Conservation (phyloP, 2,888 invertebrate species). For the Parascotia fuliginaria region DNA sequence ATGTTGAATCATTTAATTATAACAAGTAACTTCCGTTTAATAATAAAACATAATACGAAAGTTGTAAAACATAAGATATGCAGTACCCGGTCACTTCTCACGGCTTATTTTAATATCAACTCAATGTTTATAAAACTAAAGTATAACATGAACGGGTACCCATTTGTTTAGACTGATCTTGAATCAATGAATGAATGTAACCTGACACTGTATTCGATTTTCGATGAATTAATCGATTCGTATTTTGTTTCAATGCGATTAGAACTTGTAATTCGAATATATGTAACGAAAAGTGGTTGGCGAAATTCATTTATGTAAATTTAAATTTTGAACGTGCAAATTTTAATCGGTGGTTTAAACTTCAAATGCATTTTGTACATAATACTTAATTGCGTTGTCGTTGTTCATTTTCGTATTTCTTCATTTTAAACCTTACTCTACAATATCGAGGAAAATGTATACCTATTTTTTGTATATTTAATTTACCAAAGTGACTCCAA, state of each 20-base stretch:
- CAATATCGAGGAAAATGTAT: too few species aligned
- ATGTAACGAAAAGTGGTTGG: too few species aligned
- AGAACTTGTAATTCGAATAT: background rate
- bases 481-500: too few species aligned
- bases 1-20: constrained; percentile 33
- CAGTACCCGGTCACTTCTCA: constrained; percentile 55
- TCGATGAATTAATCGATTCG: constrained; percentile 34
- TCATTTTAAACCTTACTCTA: too few species aligned
- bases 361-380: too few species aligned
- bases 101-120: constrained; percentile 76
- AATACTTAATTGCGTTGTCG: too few species aligned
- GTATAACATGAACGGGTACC: constrained; percentile 66
- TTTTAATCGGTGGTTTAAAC: too few species aligned
- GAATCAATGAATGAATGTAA: constrained; percentile 70
- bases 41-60: constrained; percentile 53
- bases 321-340: too few species aligned
- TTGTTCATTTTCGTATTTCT: too few species aligned
- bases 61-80: constrained; percentile 49
- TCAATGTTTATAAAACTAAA: constrained; percentile 67
- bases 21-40: constrained; percentile 48
- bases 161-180: constrained; percentile 81
- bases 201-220: constrained; percentile 49
- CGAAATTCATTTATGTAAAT: too few species aligned
- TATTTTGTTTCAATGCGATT: constrained; percentile 7
- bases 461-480: too few species aligned